Evolutionary conservation across 2,113 vertebrate genomes (phyloP).

Genomic region (Sinosuthora webbiana): DNA sequence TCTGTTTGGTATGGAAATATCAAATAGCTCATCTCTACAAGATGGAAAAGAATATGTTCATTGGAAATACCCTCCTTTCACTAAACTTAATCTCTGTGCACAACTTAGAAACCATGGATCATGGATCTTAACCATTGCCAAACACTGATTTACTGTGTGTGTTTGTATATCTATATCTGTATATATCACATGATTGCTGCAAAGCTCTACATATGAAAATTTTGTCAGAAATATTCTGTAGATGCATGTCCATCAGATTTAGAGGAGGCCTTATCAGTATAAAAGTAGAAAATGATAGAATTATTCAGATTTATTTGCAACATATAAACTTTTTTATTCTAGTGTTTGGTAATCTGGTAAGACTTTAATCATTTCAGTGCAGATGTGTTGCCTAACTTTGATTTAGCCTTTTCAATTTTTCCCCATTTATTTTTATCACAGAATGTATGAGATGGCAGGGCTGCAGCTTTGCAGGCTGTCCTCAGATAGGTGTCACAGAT

Average conservation of each 20-base stretch:
- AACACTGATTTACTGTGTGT: not conserved
- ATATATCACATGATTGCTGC: not conserved
- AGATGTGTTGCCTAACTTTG: not conserved
- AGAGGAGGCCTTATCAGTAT: not conserved
- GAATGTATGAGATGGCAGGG: not conserved
- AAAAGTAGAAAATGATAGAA: not conserved
- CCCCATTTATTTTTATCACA: not conserved
- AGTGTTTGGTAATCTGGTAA: not conserved
- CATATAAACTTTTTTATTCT: not conserved
- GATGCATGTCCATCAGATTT: not conserved
- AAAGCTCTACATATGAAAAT: not conserved
- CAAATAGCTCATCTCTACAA: not conserved
- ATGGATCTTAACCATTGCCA: not conserved
- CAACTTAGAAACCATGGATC: not conserved
- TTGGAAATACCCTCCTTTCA: not conserved
- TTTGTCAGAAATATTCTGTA: not conserved
- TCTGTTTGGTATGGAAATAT: not conserved
- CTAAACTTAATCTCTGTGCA: not conserved
- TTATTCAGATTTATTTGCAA: not conserved
- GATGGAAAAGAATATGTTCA: not conserved
- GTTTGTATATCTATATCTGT: fast-evolving
- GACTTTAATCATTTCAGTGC: not conserved
- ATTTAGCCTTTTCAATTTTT: not conserved
- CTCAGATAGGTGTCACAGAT: not conserved
- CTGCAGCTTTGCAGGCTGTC: not conserved